Conservation (phyloP, 2,113 vertebrate species). For the Campylorhamphus procurvoides region DNA sequence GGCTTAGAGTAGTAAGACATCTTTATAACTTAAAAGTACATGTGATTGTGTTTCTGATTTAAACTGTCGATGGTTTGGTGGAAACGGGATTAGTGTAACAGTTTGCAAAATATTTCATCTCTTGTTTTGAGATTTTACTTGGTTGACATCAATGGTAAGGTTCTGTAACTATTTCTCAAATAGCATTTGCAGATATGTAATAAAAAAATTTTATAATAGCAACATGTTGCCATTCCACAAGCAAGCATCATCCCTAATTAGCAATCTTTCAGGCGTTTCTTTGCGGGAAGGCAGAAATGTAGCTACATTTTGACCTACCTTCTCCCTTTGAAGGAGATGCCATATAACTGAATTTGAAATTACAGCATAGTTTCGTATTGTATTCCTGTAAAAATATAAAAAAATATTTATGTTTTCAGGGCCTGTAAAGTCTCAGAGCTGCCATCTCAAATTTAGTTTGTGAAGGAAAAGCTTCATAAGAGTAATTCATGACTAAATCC, state of each 20-base stretch:
- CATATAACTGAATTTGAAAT: background rate
- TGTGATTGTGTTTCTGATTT: background rate
- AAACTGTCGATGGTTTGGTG: background rate
- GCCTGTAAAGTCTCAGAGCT: background rate
- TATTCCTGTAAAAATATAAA: background rate
- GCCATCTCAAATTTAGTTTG: background rate
- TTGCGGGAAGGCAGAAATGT: background rate
- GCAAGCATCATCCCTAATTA: background rate
- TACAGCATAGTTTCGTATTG: background rate
- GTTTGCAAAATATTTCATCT: background rate
- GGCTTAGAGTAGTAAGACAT: background rate
- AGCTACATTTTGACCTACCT: background rate
- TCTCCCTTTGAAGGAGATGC: background rate
- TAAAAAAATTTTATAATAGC: background rate
- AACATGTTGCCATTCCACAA: background rate
- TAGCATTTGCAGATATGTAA: background rate
- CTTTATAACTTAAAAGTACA: background rate
- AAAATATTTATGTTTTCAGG: background rate
- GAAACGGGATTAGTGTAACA: background rate
- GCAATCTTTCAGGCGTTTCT: background rate
- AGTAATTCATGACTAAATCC: background rate
- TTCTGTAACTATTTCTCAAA: background rate
- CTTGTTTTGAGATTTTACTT: background rate
- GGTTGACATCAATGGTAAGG: background rate
- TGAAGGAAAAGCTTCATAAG: background rate